These are phyloP conservation scores for Suncus etruscus DNA, from an alignment of 2,113 vertebrate species.

Conservation along the genomic window DNA sequence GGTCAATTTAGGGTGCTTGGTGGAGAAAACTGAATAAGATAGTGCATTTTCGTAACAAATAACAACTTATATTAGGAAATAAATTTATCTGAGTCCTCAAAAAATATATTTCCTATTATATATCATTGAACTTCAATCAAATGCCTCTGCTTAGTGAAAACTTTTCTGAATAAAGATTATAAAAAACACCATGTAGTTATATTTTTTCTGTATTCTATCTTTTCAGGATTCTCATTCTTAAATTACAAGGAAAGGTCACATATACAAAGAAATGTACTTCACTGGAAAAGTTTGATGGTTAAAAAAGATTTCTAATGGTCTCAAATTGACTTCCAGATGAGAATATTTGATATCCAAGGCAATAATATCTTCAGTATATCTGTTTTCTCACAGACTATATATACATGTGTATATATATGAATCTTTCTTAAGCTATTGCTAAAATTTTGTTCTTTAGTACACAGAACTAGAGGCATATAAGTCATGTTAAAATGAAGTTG, in stretches of 20 bases:
- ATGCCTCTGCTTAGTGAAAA: neutral
- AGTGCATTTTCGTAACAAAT: neutral
- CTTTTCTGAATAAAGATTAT: neutral
- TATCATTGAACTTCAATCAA: neutral
- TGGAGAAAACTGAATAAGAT: neutral
- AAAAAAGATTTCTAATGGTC: neutral
- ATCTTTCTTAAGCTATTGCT: neutral
- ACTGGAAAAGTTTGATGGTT: neutral
- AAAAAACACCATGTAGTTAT: neutral
- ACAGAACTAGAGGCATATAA: neutral
- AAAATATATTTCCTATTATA: neutral
- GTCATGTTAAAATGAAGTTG: neutral
- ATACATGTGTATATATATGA: neutral
- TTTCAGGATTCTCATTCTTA: neutral
- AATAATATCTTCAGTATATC: neutral
- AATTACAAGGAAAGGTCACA: neutral
- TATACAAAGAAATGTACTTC: neutral
- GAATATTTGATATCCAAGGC: neutral
- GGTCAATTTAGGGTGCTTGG: neutral
- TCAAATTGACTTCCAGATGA: neutral
- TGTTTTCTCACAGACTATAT: neutral
- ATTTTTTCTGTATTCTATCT: neutral
- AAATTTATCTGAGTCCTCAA: constrained; percentile 14
- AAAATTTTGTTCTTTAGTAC: neutral
- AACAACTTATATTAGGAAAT: neutral